Base-by-base conservation (phyloP, 1,140 invertebrate species). In the Eciton burchellii region DNA sequence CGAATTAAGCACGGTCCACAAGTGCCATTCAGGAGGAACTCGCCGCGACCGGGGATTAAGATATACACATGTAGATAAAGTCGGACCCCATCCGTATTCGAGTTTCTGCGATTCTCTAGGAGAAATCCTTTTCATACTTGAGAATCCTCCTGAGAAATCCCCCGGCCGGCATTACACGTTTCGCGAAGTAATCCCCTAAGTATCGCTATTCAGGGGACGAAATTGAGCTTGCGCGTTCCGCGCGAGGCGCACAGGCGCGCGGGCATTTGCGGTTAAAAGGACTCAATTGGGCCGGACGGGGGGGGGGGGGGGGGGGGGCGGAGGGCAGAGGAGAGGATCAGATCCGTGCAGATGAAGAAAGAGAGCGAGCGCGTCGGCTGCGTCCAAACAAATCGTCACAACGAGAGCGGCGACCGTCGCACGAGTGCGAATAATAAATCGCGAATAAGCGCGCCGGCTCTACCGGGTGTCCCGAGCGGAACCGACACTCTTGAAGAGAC, bases 1-100 rank as follows among this genome's bases (percentile, higher is more conserved):
- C 74, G 86, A 88, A 89, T 89, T 88, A 89, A 89, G 83, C 65
- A 88, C 86, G 87, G 81, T 89, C 79, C 87, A 88, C 86, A 89
- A 89, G 87, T 89, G 86, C 86, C 77, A 88, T 89, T 89, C 84
- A 88, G 59, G 72, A 68, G 79, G 63, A 88, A 88, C 87, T 83
- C 77, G 86, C 73, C 45, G 59, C 83, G 86, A 88, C 83, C 81
- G 35, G 87, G 81, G 87, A 88, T 88, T 88, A 88, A 88, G 87
- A 88, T 88, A 84, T 81, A 82, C 81, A 81, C 86, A 84, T 72
- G 63, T 43, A 85, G 87, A 88, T 88, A 88, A 79, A 85, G 49
- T 85, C 71, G 41, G 29, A 59, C 77, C 73, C 86, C 6, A 41
- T 85, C 71, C 76, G 66, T 45, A 79, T 63, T 76, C 76, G 83